phyloP scores from a whole-genome alignment of 2,888 invertebrate genomes.

The Empis stercorea region DNA sequence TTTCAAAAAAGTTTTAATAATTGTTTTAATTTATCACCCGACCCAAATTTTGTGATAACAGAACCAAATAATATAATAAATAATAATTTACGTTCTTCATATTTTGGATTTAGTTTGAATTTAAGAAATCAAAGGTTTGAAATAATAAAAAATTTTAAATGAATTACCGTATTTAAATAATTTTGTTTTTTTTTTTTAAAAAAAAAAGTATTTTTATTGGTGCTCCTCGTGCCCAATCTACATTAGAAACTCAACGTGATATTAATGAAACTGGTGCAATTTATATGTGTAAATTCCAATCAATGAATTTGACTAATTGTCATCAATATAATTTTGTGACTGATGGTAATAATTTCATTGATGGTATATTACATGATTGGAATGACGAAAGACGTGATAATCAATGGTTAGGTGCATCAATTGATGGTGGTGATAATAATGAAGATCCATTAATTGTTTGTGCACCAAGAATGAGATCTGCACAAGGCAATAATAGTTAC shows the following conservation, averaged over 20 bases:
- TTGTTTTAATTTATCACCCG: slow-evolving; percentile 31
- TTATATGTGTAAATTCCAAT: slow-evolving; percentile 28
- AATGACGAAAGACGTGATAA: slow-evolving; percentile 22
- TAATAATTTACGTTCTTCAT: slow-evolving; percentile 24
- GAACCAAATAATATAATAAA: slow-evolving; percentile 20
- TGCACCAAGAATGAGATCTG: slow-evolving; percentile 14
- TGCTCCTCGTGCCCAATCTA: slow-evolving; percentile 36
- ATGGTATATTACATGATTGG: slow-evolving; percentile 11
- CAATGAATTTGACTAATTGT: slow-evolving; percentile 17
- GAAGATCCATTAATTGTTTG: slow-evolving; percentile 24
- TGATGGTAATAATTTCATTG: slow-evolving; percentile 16
- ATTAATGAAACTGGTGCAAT: slow-evolving; percentile 34
- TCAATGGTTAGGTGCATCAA: slow-evolving; percentile 34
- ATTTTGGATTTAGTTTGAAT: slow-evolving; percentile 30
- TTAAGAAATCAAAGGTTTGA: slow-evolving; percentile 15
- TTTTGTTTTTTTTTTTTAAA: not conserved
- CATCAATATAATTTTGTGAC: slow-evolving; percentile 20
- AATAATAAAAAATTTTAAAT: not conserved
- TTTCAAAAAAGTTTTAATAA: no score
- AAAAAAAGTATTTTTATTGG: slow-evolving; percentile 32
- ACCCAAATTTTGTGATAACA: slow-evolving; percentile 27
- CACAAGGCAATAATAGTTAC: slow-evolving; percentile 10
- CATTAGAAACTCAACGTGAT: slow-evolving; percentile 16
- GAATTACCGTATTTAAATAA: slow-evolving; percentile 7
- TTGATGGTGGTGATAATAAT: slow-evolving; percentile 25